phyloP scores from a whole-genome alignment of 2,888 invertebrate genomes.

The Deilephila elpenor region DNA sequence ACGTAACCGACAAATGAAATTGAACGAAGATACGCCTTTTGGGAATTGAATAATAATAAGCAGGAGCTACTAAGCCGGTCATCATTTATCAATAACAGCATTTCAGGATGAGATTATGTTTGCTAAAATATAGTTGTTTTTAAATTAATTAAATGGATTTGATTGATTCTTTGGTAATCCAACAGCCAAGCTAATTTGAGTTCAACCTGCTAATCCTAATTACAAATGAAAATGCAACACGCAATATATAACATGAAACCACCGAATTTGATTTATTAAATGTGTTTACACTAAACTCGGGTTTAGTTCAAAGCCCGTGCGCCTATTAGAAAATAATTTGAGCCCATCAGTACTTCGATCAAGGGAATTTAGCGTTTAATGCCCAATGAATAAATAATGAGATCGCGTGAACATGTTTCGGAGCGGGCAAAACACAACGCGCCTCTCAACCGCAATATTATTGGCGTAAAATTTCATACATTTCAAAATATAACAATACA shows the following conservation, averaged over 20 bases:
- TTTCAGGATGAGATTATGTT: no score
- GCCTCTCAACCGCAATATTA: slow-evolving; percentile 16
- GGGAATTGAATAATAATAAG: no score
- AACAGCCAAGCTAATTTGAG: background rate
- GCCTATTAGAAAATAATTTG: slow-evolving; percentile 31
- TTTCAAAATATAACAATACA: slow-evolving; percentile 13
- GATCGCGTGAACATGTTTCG: slow-evolving; percentile 19
- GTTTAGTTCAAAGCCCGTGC: slow-evolving; percentile 13
- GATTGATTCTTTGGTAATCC: no score
- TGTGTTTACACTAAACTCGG: slow-evolving; percentile 24
- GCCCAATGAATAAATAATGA: slow-evolving; percentile 32
- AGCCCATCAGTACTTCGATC: slow-evolving; percentile 23
- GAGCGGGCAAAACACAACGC: background rate
- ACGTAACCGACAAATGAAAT: background rate
- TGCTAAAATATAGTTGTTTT: no score
- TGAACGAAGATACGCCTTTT: no score
- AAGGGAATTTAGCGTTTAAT: slow-evolving; percentile 31
- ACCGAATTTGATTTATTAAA: slow-evolving; percentile 27
- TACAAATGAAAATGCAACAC: background rate
- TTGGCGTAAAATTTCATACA: slow-evolving; percentile 18
- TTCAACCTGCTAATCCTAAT: background rate
- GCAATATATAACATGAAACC: slow-evolving; percentile 16
- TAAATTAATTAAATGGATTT: no score
- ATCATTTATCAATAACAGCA: no score
- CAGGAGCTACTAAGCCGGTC: no score